Evolutionary conservation across 1,140 invertebrate species (phyloP), one percentile per base, ranked within the genome.

Genomic region (Drosophila littoralis): DNA sequence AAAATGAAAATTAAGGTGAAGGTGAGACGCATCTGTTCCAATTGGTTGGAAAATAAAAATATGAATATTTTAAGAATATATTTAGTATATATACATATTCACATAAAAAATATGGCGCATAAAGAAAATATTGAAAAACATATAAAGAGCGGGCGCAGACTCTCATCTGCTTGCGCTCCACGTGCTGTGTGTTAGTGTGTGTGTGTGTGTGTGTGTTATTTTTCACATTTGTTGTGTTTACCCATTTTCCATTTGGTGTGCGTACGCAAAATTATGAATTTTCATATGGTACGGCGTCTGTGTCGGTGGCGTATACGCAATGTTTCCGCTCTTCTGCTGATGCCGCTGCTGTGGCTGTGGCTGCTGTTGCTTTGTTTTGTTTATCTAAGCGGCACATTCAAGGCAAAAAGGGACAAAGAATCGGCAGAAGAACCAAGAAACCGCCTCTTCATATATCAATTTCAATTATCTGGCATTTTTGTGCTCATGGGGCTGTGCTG

Each of bases 1-100:
- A 81, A 81, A 81, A 67, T 84, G 63, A 74, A 73, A 83, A 89
- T 83, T 89, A 88, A 89, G 83, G 80, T 81, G 84, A 88, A 88
- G 83, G 83, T 88, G 79, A 89, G 77, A 72, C 76, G 79, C 76
- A 83, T 82, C 73, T 83, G 79, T 79, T 82, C 79, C 68, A 68
- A 73, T 45, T 46, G 64, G 57, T 32, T 45, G 54, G 17, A 75
- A 67, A 54, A 66, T 38, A 46, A 59, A 64, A 75, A 75, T 59
- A 46, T 36, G 61, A 75, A 72, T 50, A 63, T 61, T 50, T 61
- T 22, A 69, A 42, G 36, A 74, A 69, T 51, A 43, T 48, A 43
- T 33, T 7, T 35, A 46, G 12, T 35, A 42, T n/a, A 57, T 58
- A 32, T 46, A 43, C 59, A 64, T 58, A 68, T 35, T 42, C 42